Evolutionary conservation across 2,113 vertebrate genomes (phyloP), one percentile per base, ranked within the genome.

Genomic region (Actenoides hombroni): DNA sequence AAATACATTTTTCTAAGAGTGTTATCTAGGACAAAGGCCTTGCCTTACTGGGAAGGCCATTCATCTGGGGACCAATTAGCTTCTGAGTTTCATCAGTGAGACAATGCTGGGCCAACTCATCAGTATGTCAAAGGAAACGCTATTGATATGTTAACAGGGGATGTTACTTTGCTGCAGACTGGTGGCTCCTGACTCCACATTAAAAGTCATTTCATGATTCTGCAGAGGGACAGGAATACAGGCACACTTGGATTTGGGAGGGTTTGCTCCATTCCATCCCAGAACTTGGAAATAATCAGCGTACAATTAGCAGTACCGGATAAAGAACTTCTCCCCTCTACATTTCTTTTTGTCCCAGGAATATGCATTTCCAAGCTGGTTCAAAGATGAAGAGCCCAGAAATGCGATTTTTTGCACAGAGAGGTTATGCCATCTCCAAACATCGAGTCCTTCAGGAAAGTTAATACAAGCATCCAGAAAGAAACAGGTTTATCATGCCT

Each of bases 11-110:
- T 92, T 82, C 61, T 73, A 37, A 20, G 68, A 75, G 73, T 18
- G 21, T n/a, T 92, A 9, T 64, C 44, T 69, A 73, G 70, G 70
- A 70, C 54, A 92, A 89, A 92, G 85, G 18, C 40, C 60, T 42
- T 68, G 35, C 56, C 74, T 57, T 48, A 12, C 10, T 61, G 42
- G 54, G 61, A 78, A 61, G n/a, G 53, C 20, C 11, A 15, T n/a
- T 87, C 40, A 60, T 68, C 64, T 73, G 81, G 81, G 78, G 70
- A 82, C 40, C 67, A 91, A 82, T 79, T 48, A 79, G 67, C 75
- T 53, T 29, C 40, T 10, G 33, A 56, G 48, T 46, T 87, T 89
- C 56, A 60, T 49, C 71, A 83, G 64, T 2, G 4, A 54, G 49
- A 37, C 49, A 49, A 4, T 0, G 0, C 53, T 26, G 28, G 42